Conservation (phyloP, 2,113 vertebrate genomes). For the Corythoichthys haematopterus region DNA sequence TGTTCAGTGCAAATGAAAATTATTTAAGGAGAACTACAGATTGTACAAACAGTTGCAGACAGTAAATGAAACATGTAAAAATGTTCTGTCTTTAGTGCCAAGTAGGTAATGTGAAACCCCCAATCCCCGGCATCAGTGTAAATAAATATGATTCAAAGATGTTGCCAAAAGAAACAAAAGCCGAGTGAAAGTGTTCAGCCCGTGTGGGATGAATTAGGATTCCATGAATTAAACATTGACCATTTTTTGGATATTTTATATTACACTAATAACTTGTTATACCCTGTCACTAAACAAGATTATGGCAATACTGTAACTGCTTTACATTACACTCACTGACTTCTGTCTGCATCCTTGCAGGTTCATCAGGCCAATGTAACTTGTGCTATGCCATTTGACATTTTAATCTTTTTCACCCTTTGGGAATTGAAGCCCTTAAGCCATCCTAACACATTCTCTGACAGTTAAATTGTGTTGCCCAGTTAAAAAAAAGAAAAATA, state of each 20-base stretch:
- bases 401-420: slow-evolving; percentile 46
- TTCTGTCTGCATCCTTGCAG: neutral
- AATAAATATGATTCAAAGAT: neutral
- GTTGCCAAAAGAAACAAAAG: neutral
- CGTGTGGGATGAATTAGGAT: neutral
- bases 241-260: neutral
- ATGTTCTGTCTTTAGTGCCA: neutral
- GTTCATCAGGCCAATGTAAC: slow-evolving; percentile 36
- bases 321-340: neutral
- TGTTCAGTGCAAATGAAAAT: neutral
- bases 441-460: slow-evolving; percentile 41
- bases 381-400: slow-evolving; percentile 47
- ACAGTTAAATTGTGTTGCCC: slow-evolving; percentile 42
- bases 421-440: slow-evolving; percentile 43
- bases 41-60: neutral
- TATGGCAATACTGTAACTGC: neutral
- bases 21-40: neutral
- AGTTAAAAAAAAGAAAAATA: slow-evolving; percentile 11
- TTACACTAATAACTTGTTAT: neutral
- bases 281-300: neutral
- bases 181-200: neutral
- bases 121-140: neutral
- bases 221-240: neutral
- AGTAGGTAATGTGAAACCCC: neutral
- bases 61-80: neutral